Conservation (phyloP, 2,888 invertebrate genomes). For the Matsumyia berberina region DNA sequence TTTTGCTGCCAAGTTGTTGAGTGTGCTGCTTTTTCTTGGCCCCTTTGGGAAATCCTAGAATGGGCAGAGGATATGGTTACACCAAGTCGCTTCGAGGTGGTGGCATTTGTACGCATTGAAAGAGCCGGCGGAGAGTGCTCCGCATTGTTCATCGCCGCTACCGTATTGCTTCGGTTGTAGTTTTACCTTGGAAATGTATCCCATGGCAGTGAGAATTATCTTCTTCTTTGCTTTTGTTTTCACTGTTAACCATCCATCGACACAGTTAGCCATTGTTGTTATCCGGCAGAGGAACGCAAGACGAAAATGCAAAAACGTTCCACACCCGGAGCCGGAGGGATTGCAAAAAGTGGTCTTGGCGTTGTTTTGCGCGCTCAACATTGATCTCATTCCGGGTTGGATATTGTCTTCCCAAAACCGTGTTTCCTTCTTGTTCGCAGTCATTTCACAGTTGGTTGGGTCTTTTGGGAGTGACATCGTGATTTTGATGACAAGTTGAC, state of each 20-base stretch:
- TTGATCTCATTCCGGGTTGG: slow-evolving; percentile 61
- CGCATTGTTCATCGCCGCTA: slow-evolving; percentile 25
- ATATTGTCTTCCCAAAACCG: slow-evolving; percentile 12
- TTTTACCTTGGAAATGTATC: slow-evolving; percentile 66
- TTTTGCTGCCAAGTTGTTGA: slow-evolving; percentile 41
- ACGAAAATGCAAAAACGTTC: slow-evolving; percentile 40
- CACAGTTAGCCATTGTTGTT: slow-evolving; percentile 65
- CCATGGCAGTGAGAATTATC: slow-evolving; percentile 29
- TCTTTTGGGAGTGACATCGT: slow-evolving; percentile 59
- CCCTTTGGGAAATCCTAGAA: slow-evolving; percentile 63
- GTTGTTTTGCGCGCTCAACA: slow-evolving; percentile 43
- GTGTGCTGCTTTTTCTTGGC: slow-evolving; percentile 2
- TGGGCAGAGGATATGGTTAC: slow-evolving; percentile 49
- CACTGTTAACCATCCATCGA: slow-evolving; percentile 45
- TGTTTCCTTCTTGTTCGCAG: slow-evolving; percentile 39
- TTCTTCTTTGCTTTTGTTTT: slow-evolving; percentile 28
- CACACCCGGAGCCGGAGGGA: slow-evolving; percentile 34
- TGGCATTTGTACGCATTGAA: slow-evolving; percentile 51
- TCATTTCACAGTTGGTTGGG: slow-evolving; percentile 72
- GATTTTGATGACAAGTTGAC: slow-evolving; percentile 70
- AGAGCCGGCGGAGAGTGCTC: slow-evolving; percentile 2
- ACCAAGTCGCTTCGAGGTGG: slow-evolving; percentile 45
- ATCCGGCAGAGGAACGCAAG: neutral
- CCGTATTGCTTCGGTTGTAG: neutral
- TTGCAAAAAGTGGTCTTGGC: slow-evolving; percentile 6